Conservation (phyloP, 2,797 vertebrate genomes). For the Crenichthys baileyi region DNA sequence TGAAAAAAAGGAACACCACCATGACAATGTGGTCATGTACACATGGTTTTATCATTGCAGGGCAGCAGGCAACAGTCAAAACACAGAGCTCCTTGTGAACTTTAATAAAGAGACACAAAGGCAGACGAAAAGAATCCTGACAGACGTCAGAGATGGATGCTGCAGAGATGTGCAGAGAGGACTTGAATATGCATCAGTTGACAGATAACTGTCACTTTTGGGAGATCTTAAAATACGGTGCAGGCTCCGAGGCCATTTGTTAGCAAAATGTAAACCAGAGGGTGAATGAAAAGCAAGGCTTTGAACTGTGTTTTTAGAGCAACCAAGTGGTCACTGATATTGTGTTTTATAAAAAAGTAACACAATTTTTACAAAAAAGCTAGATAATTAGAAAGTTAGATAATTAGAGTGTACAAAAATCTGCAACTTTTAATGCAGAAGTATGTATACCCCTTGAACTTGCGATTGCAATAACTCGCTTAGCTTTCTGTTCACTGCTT, state of each 20-base stretch:
- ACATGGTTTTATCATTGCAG: conserved; percentile 24
- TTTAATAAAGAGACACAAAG: not conserved
- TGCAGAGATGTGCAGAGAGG: conserved; percentile 25
- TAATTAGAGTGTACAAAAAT: no score
- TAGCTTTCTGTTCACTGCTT: no score
- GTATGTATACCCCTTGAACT: no score
- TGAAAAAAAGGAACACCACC: conserved; percentile 32
- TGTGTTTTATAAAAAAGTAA: no score
- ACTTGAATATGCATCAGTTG: conserved; percentile 68
- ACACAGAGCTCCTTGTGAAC: conserved; percentile 1
- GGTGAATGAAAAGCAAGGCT: no score
- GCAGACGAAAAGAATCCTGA: conserved; percentile 5
- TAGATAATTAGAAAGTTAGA: no score
- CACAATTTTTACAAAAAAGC: no score
- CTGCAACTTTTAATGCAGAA: no score
- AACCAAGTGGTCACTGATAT: no score
- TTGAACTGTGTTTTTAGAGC: no score
- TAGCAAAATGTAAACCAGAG: conserved; percentile 65
- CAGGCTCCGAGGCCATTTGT: conserved; percentile 60
- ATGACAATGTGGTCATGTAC: conserved; percentile 3
- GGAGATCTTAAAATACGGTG: conserved; percentile 63
- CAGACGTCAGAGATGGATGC: conserved; percentile 43
- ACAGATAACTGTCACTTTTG: conserved; percentile 71
- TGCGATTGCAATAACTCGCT: no score
- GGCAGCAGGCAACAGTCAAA: conserved; percentile 27